Evolutionary conservation across 2,888 invertebrate species (phyloP), one percentile per base, ranked within the genome.

Genomic region (Parnassius glacialis): DNA sequence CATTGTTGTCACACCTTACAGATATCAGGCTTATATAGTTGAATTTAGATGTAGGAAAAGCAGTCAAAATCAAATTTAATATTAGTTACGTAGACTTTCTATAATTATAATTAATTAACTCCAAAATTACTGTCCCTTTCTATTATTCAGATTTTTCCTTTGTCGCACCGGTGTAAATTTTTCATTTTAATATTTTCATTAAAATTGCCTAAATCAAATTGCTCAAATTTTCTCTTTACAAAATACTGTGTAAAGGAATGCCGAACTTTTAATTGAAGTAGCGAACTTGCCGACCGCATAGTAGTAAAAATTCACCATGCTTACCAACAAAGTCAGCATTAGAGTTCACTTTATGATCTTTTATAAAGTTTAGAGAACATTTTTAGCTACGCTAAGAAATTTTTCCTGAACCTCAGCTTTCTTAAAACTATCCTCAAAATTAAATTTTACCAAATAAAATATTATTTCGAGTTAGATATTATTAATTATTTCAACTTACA

Each of bases 181-280:
- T 7, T 34, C 34, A 34, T 34, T 34, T 34, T 34, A 34, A 34
- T 34, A 34, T 12, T 45, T 11, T 11, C 45, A 2, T 12, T 45
- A 12, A 7, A 12, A n/a, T n/a, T 12, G 5, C 7, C 45, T 9
- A 12, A 48, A 7, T 48, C 9, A 12, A 13, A n/a, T 3, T 48
- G 13, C 13, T 13, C 13, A 13, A 13, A 13, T 9, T 48, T 48
- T 48, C 7, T 13, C 13, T 48, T 48, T 48, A 9, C 48, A 13
- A 13, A 13, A 13, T 12, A 12, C 13, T 48, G 16, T n/a, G 48
- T 48, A 7, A 9, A 7, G 13, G 9, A 48, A 48, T 48, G 13
- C 13, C 13, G 13, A 48, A 48, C 48, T 48, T 48, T 7, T 48
- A 48, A 48, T 48, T 48, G 48, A 48, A 48, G 48, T 48, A 48